A percentile compares a stretch with the other conserved stretches of the same genome.
phyloP scores from a whole-genome alignment of 2,797 vertebrate genomes.

The Schizopygopsis pylzovi region DNA sequence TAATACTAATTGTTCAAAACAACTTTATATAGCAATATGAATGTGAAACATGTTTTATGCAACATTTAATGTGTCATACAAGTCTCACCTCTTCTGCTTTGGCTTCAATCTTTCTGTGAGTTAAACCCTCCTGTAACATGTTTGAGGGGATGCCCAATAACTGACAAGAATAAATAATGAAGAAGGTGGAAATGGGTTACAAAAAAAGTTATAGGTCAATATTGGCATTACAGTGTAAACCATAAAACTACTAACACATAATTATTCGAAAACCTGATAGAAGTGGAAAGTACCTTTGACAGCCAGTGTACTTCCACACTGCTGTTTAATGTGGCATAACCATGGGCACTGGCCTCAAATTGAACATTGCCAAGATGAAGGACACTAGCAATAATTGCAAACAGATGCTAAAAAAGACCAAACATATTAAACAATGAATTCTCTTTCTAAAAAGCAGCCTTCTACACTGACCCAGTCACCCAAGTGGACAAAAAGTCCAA shows the following conservation, averaged over 20 bases:
- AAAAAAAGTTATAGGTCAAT: neutral
- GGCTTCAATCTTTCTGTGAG: conserved; percentile 93
- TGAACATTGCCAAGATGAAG: conserved; percentile 91
- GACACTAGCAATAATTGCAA: conserved; percentile 90
- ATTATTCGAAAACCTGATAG: neutral
- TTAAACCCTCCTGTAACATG: conserved; percentile 89
- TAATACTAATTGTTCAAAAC: neutral
- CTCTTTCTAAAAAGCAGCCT: neutral
- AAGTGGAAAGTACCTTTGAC: conserved; percentile 82
- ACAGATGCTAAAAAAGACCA: conserved; percentile 80
- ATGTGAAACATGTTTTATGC: neutral
- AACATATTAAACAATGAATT: neutral
- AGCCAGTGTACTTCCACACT: conserved; percentile 88
- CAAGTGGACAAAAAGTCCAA: neutral
- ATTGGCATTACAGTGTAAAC: neutral
- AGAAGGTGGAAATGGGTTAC: neutral
- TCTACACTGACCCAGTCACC: neutral
- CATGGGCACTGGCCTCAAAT: conserved; percentile 82
- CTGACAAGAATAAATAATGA: conserved; percentile 69
- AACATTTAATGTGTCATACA: neutral
- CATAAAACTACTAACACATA: too few species aligned
- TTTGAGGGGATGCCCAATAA: conserved; percentile 85
- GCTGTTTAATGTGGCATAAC: conserved; percentile 82
- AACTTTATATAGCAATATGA: neutral
- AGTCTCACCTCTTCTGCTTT: conserved; percentile 88